phyloP scores from a whole-genome alignment of 2,888 invertebrate genomes.

The Cosmopolites sordidus region DNA sequence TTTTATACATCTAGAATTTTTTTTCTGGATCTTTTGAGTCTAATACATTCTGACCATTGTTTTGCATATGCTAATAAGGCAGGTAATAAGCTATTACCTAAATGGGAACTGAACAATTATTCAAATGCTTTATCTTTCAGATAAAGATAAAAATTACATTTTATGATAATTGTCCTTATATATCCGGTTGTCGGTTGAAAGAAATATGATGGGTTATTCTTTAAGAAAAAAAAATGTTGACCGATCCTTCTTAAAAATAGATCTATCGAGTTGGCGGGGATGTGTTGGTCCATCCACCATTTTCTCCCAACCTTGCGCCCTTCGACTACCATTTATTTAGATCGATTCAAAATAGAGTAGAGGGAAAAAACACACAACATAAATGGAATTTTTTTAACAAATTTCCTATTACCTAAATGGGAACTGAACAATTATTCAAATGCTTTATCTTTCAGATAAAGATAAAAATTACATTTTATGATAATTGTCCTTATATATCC shows the following conservation, averaged over 20 bases:
- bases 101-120: slow-evolving; percentile 35
- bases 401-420: slow-evolving; percentile 36
- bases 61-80: not conserved
- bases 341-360: too few relatives aligned
- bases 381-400: too few relatives aligned
- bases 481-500: slow-evolving; percentile 28
- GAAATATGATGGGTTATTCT: slow-evolving; percentile 1
- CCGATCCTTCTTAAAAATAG: too few relatives aligned
- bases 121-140: slow-evolving; percentile 34
- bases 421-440: slow-evolving; percentile 33
- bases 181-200: slow-evolving; percentile 1
- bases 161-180: slow-evolving; percentile 30
- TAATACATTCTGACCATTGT: too few relatives aligned
- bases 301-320: too few relatives aligned
- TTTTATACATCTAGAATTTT: too few relatives aligned
- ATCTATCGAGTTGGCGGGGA: too few relatives aligned
- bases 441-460: slow-evolving; percentile 35
- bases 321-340: too few relatives aligned
- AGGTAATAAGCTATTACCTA: slow-evolving; percentile 30
- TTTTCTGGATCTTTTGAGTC: too few relatives aligned
- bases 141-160: slow-evolving; percentile 32
- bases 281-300: too few relatives aligned
- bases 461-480: slow-evolving; percentile 32
- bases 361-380: too few relatives aligned
- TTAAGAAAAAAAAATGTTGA: not conserved